Evolutionary conservation across 1,140 invertebrate genomes (phyloP).

Genomic region (Solen grandis): DNA sequence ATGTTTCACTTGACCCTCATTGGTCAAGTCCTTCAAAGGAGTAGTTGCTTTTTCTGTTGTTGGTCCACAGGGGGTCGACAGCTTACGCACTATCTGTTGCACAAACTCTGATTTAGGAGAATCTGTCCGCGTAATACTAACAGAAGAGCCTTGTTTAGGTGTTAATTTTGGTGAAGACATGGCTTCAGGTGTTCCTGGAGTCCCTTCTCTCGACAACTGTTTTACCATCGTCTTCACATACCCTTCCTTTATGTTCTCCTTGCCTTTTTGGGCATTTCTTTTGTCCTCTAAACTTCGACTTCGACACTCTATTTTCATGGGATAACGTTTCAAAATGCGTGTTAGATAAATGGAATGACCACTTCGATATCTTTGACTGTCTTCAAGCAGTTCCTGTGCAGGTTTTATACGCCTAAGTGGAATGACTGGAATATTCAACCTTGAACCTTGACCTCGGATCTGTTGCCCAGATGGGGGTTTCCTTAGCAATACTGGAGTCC

Average conservation of each 20-base stretch:
- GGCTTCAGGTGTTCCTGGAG: slow-evolving; percentile 69
- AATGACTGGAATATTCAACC: slow-evolving; percentile 42
- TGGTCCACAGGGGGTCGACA: slow-evolving; percentile 67
- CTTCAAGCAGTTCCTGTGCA: slow-evolving; percentile 75
- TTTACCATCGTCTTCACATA: slow-evolving; percentile 74
- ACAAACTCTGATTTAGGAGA: slow-evolving; percentile 74
- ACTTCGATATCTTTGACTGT: slow-evolving; percentile 74
- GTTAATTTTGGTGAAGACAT: slow-evolving; percentile 56
- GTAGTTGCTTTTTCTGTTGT: slow-evolving; percentile 49
- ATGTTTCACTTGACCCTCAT: slow-evolving; percentile 70
- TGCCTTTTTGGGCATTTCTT: slow-evolving; percentile 57
- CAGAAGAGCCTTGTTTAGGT: slow-evolving; percentile 39
- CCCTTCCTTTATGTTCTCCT: slow-evolving; percentile 72
- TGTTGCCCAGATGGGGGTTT: slow-evolving; percentile 32
- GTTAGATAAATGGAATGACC: slow-evolving; percentile 72
- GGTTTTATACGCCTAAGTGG: slow-evolving; percentile 69
- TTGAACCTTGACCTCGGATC: slow-evolving; percentile 25
- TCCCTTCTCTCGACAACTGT: slow-evolving; percentile 73
- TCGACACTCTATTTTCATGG: slow-evolving; percentile 57
- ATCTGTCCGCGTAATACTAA: slow-evolving; percentile 59
- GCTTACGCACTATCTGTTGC: slow-evolving; percentile 67
- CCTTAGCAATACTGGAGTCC: slow-evolving; percentile 47
- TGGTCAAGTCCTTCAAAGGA: slow-evolving; percentile 73
- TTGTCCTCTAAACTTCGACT: slow-evolving; percentile 34
- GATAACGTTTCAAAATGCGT: slow-evolving; percentile 72